Conservation (phyloP, 2,797 vertebrate genomes). For the Hypotaenidia philippensis region DNA sequence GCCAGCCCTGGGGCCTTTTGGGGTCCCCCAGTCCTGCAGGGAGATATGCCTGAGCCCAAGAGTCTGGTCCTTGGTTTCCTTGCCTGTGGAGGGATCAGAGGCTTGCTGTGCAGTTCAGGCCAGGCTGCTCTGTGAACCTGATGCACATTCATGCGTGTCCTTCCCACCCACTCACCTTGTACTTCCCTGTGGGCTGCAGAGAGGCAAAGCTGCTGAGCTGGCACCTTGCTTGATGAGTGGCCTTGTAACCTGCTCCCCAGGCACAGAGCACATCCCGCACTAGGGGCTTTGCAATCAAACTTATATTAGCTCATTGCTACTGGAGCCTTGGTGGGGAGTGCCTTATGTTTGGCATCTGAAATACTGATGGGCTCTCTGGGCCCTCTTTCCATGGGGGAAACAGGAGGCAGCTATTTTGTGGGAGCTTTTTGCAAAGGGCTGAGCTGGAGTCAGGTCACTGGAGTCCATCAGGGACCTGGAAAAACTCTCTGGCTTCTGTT, state of each 20-base stretch:
- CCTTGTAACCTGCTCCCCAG: background rate
- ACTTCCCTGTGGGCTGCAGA: background rate
- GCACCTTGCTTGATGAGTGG: accelerated
- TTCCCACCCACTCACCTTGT: accelerated
- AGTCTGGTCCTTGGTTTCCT: background rate
- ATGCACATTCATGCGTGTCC: accelerated
- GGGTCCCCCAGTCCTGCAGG: background rate
- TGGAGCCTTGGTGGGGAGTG: background rate
- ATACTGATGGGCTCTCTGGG: background rate
- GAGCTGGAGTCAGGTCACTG: background rate
- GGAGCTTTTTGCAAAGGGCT: background rate
- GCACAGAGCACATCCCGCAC: accelerated
- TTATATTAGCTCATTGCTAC: accelerated
- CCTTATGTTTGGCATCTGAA: background rate
- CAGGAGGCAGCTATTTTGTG: background rate
- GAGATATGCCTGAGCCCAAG: accelerated
- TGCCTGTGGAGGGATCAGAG: background rate
- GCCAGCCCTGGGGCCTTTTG: accelerated
- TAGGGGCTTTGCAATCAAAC: accelerated
- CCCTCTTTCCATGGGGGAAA: background rate
- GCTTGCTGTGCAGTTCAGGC: background rate
- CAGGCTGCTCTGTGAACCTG: background rate
- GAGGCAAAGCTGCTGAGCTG: background rate
- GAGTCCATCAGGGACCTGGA: background rate
- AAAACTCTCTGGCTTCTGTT: background rate